Evolutionary conservation across 2,113 vertebrate genomes (phyloP), one percentile per base, ranked within the genome.

Genomic region (Pomatostomus ruficeps): DNA sequence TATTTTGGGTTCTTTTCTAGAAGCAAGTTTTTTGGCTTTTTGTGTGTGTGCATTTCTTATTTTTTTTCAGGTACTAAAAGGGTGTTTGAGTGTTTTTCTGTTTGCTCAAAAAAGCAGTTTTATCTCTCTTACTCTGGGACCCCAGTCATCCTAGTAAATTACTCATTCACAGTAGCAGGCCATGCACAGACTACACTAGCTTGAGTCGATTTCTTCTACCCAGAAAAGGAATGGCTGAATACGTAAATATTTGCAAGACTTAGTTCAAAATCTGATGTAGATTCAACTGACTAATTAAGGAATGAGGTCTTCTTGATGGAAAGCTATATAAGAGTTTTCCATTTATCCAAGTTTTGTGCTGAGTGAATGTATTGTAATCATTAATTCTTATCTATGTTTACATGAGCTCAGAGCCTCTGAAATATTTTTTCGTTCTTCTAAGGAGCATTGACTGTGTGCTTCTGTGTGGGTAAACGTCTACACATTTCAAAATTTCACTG

Each of bases 41-140:
- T 68, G 4, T 28, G 7, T n/a, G 10, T 15, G 8, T 40, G 3
- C 10, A 2, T 10, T 22, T 40, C 13, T 13, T 14, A 2, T 14
- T 22, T 45, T 72, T 62, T 62, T 59, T 33, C 40, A 80, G 15
- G 2, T 38, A 46, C 2, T 61, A 17, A 85, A 70, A 73, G 10
- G 17, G 8, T 55, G 70, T 73, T 58, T 33, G 3, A 8, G 6
- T 11, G 6, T 5, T 68, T 91, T 80, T 48, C 7, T 48, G n/a
- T 62, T 87, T 81, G 3, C 21, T 87, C 8, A 59, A 36, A 75
- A 63, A 66, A 26, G 2, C 15, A 40, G 15, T 45, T 59, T 1
- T 19, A 8, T n/a, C 6, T 51, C 21, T 13, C 29, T 55, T 62
- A 57, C 25, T 78, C 43, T 82, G n/a, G 17, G 21, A 70, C 4